A percentile compares a stretch with the other conserved stretches of the same genome.
Evolutionary conservation across 2,888 invertebrate species (phyloP).

Genomic region (Mimumesa dahlbomi): DNA sequence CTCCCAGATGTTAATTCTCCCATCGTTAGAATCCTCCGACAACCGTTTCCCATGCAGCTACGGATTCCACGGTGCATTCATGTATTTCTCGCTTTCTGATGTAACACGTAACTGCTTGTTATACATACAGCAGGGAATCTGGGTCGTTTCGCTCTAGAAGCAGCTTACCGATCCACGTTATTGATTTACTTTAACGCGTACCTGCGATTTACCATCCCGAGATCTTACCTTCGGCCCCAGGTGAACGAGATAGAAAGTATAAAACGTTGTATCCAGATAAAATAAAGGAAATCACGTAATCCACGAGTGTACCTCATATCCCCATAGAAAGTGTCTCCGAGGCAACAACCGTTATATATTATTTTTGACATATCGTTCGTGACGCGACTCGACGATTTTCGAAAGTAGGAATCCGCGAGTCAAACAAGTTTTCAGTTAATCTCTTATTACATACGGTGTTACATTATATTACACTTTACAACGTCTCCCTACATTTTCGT

Average conservation of each 20-base stretch:
- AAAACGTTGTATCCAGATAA: not conserved
- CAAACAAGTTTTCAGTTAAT: not conserved
- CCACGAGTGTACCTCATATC: not conserved
- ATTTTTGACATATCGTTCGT: not conserved
- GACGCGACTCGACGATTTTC: not conserved
- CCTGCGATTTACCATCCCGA: not conserved
- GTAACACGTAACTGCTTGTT: constrained; percentile 57
- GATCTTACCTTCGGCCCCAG: not conserved
- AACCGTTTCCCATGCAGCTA: constrained; percentile 3
- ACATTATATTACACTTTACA: no score
- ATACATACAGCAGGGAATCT: constrained; percentile 51
- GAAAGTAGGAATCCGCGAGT: constrained; percentile 8
- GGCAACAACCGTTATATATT: not conserved
- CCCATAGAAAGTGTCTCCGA: not conserved
- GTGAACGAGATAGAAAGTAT: not conserved
- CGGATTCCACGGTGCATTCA: not conserved
- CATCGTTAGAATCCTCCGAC: not conserved
- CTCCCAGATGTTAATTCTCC: no score
- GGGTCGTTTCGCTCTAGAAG: constrained; percentile 66
- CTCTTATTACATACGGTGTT: no score
- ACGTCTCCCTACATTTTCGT: no score
- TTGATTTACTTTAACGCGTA: constrained; percentile 37
- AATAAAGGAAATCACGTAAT: not conserved
- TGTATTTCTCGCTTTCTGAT: constrained; percentile 56
- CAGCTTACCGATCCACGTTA: constrained; percentile 38